These are phyloP conservation scores for Tenthredo notha DNA, from an alignment of 2,888 invertebrate species.

Conservation along the genomic window DNA sequence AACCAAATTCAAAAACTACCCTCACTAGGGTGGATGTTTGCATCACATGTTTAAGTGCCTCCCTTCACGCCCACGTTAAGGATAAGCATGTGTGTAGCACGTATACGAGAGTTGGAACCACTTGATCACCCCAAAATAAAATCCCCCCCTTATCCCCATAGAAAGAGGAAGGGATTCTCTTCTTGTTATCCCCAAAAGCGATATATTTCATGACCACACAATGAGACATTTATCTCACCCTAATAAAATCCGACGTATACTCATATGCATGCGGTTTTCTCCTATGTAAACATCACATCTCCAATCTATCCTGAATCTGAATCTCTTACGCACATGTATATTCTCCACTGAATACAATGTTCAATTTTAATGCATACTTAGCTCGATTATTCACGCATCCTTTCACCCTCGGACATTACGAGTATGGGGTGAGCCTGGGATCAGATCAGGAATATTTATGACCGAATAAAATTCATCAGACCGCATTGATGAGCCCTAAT, in stretches of 20 bases:
- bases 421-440: neutral
- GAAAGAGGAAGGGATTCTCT: neutral
- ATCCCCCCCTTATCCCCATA: neutral
- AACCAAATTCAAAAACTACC: conserved; percentile 21
- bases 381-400: neutral
- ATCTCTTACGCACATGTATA: conserved; percentile 2
- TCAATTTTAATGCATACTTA: conserved; percentile 27
- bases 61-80: conserved; percentile 25
- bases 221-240: neutral
- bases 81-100: neutral
- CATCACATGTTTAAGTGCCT: conserved; percentile 40
- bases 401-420: neutral
- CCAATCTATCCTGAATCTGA: neutral
- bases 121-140: conserved; percentile 25
- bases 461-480: neutral
- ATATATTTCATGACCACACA: conserved; percentile 34
- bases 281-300: neutral
- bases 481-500: conserved; percentile 24
- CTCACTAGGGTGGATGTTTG: conserved; percentile 15
- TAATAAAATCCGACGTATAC: neutral
- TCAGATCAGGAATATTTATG: conserved; percentile 19
- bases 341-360: neutral
- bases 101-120: neutral
- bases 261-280: neutral
- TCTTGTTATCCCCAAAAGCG: neutral